Conservation (phyloP, 2,113 vertebrate genomes). For the Cyprinodon brontotheroides region DNA sequence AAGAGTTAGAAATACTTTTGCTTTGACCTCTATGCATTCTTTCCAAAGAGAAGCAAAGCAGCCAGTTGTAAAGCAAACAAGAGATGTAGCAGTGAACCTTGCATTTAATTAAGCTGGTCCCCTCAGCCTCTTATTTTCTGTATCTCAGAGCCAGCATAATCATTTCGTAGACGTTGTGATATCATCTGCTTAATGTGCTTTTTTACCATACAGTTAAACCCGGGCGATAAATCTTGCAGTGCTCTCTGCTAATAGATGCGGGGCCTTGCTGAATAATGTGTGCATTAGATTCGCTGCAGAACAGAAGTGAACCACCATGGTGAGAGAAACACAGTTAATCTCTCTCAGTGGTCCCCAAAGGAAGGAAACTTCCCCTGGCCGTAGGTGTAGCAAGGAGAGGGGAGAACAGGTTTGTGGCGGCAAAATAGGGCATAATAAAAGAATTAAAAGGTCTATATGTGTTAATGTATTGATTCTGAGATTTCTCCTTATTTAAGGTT, state of each 20-base stretch:
- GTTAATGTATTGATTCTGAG: constrained; percentile 4
- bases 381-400: constrained; percentile 27
- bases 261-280: constrained; percentile 74
- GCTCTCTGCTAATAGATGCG: constrained; percentile 77
- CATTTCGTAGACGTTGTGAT: constrained; percentile 76
- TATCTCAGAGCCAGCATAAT: constrained; percentile 75
- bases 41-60: constrained; percentile 33
- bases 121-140: constrained; percentile 46
- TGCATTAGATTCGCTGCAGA: constrained; percentile 73
- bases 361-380: constrained; percentile 51
- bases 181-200: constrained; percentile 84
- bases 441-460: constrained; percentile 14
- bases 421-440: constrained; percentile 6
- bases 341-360: constrained; percentile 56
- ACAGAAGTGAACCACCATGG: constrained; percentile 58
- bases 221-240: constrained; percentile 76
- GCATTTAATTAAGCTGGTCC: constrained; percentile 79
- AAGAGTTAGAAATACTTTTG: not conserved
- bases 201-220: constrained; percentile 84
- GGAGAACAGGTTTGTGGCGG: constrained; percentile 6
- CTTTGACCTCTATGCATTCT: too few relatives aligned
- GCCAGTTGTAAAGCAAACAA: constrained; percentile 55
- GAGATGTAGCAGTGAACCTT: constrained; percentile 74
- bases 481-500: constrained; percentile 14
- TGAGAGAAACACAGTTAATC: constrained; percentile 72